A percentile compares a stretch with the other conserved stretches of the same genome.
Conservation (phyloP, 2,113 vertebrate genomes). For the Siniperca chuatsi region DNA sequence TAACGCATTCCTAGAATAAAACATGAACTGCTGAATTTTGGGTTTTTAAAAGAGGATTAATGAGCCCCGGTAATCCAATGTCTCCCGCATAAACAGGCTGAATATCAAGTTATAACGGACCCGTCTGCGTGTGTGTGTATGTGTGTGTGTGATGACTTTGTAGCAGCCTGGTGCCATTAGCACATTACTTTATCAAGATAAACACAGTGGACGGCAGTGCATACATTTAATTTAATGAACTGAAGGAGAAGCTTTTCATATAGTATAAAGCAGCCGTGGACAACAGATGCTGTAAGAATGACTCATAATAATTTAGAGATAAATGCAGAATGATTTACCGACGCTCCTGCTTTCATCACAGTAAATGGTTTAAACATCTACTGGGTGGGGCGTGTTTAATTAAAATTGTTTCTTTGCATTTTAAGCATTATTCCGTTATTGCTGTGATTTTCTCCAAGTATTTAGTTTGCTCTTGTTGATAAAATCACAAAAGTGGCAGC, state of each 20-base stretch:
- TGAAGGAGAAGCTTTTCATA: background rate
- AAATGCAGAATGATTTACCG: background rate
- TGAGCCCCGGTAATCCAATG: no score
- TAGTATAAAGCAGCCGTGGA: no score
- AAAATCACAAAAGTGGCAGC: background rate
- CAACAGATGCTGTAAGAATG: background rate
- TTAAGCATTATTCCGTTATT: background rate
- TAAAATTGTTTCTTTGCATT: background rate
- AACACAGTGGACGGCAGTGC: no score
- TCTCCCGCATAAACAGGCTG: no score
- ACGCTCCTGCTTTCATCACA: background rate
- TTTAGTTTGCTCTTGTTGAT: background rate
- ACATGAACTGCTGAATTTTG: background rate
- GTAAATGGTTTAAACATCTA: background rate
- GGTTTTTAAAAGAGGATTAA: background rate
- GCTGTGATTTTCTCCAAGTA: background rate
- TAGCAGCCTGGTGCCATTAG: no score
- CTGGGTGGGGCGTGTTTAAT: background rate
- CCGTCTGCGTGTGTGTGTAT: no score
- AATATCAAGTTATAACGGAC: no score
- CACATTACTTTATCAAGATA: no score
- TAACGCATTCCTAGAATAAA: background rate
- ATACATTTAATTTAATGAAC: no score
- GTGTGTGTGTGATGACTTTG: no score
- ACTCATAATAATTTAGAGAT: background rate